Evolutionary conservation across 1,140 invertebrate genomes (phyloP), one percentile per base, ranked within the genome.

Genomic region (Parapsyche elsis): DNA sequence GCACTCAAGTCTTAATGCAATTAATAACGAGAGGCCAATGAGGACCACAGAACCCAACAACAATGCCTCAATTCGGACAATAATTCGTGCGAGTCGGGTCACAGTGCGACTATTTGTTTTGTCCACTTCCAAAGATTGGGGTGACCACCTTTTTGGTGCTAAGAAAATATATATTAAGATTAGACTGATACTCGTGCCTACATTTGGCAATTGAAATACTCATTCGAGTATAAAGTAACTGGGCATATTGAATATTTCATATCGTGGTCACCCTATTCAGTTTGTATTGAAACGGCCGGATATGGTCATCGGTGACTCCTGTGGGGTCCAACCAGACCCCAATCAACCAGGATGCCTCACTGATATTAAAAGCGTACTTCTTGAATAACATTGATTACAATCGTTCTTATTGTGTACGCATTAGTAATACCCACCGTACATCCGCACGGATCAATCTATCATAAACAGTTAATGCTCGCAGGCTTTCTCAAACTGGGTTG

Each of bases 91-190:
- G 26, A 26, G 38, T 46, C 73, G 49, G 44, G 73, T 75, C 73
- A 75, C 73, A 49, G 38, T 75, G 49, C 24, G 21, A 53, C 44
- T 53, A 53, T 75, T 75, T 75, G 73, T 75, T 75, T 75, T 75
- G 44, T 49, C 38, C 38, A 73, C 38, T 12, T 26, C 21, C 9
- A 19, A 73, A 9, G 38, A 10, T 53, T 5, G 12, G 12, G 10
- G 49, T 5, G 49, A 53, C 49, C 49, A 53, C 49, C 30, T 38
- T 38, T 38, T 38, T 7, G 30, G 7, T 7, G 1, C 30, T 38
- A 7, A 38, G 7, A 38, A 38, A 38, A 4, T 38, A 7, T 38
- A 38, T 4, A 4, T 7, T 7, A 38, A 38, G 30, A 38, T 38
- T 38, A 7, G 30, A 7, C 30, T 38, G 30, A 38, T 38, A 4